phyloP scores from a whole-genome alignment of 2,113 vertebrate genomes.

The Cephalopholis sonnerati region DNA sequence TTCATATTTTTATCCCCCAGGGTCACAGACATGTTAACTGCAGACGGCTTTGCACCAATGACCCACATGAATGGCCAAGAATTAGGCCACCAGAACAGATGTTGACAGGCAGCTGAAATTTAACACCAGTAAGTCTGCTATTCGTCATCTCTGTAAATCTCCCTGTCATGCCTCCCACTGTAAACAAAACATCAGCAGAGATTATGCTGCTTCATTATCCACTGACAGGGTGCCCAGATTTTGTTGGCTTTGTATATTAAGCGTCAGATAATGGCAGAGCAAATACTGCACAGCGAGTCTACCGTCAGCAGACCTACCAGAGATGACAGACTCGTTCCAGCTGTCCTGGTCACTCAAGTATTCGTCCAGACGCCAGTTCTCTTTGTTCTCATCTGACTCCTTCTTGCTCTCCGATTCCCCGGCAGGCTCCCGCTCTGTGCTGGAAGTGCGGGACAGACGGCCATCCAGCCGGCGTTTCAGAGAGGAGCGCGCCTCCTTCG shows the following conservation, averaged over 20 bases:
- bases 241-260: slow-evolving; percentile 13
- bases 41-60: slow-evolving; percentile 30
- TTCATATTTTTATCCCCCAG: background rate
- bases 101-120: slow-evolving; percentile 57
- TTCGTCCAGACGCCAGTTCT: slow-evolving; percentile 91
- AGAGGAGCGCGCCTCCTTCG: slow-evolving; percentile 90
- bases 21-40: slow-evolving; percentile 17
- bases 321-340: slow-evolving; percentile 94
- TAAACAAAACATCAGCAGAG: slow-evolving; percentile 58
- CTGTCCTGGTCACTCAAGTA: slow-evolving; percentile 91
- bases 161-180: slow-evolving; percentile 16
- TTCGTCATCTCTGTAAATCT: slow-evolving; percentile 40
- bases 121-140: slow-evolving; percentile 51
- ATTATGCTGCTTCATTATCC: slow-evolving; percentile 48
- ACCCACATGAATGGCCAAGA: slow-evolving; percentile 68
- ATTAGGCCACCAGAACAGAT: slow-evolving; percentile 77
- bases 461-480: slow-evolving; percentile 90
- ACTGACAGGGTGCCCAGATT: slow-evolving; percentile 15
- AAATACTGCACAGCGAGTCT: background rate
- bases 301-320: slow-evolving; percentile 85
- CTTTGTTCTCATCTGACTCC: slow-evolving; percentile 95
- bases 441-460: slow-evolving; percentile 89
- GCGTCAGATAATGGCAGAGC: background rate
- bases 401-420: slow-evolving; percentile 86
- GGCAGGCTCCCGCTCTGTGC: slow-evolving; percentile 85